Base-by-base conservation (phyloP, 2,888 invertebrate species). In the Mycalesis mineus region DNA sequence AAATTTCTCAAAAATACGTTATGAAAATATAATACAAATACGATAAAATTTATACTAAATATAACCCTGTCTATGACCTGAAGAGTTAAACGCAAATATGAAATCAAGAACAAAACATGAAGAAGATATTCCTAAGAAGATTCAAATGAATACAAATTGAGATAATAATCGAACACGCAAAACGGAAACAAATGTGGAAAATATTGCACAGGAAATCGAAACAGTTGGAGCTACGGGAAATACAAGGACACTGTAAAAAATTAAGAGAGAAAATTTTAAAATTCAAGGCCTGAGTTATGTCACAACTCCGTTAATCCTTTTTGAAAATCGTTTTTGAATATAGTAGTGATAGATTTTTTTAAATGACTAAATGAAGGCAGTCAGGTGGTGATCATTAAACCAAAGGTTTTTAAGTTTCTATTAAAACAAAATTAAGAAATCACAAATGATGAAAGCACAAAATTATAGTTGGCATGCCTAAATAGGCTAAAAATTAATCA, bases 11-110 rank as follows among this genome's bases (percentile, higher is more conserved):
- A 89, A 89, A 88, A 89, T 88, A 88, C 82, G 70, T 88, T 88
- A 87, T 88, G 88, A 88, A 89, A 89, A 89, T 89, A 87, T 88
- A 88, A 88, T 88, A 87, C 85, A 83, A 84, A 89, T 86, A 87
- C 86, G 86, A 86, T 88, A 89, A 88, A 88, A 87, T 88, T 88
- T 88, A 88, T 86, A 88, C 88, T 89, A 88, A 88, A 88, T 88
- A 86, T 88, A 88, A 89, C 89, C 89, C 89, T 89, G 89, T 88
- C 88, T 88, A 88, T 88, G 89, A 89, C 89, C 89, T 89, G 89
- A 88, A 88, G 88, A 88, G 87, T 86, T 86, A 76, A 83, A 75
- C 71, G 47, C 81, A 88, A 80, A 68, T 68, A 74, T 42, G 14
- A 63, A 65, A 63, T 57, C 41, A 65, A 61, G 57, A 52, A 80